Evolutionary conservation across 2,888 invertebrate species (phyloP), one percentile per base, ranked within the genome.

Genomic region (Graphium colonna): DNA sequence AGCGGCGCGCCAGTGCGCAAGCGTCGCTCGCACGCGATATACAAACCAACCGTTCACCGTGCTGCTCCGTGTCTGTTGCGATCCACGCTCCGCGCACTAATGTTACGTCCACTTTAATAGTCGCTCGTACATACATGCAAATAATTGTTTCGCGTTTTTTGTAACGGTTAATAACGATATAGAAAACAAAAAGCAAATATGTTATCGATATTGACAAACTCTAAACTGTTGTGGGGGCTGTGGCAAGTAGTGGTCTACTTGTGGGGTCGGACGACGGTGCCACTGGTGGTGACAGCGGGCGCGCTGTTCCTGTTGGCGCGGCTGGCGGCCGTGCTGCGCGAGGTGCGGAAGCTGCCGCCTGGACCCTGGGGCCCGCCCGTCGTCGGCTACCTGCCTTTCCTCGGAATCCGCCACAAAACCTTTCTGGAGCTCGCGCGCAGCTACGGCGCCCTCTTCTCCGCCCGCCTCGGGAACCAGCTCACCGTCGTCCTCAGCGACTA

Each of bases 301-400:
- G 77, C 77, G 59, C 90, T 83, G 59, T 84, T 90, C 64, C 67
- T 92, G 68, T 75, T 79, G 51, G 84, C 91, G 62, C 69, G 72
- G 57, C 84, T 93, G 71, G 62, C 87, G 61, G 68, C 77, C 60
- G 82, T 90, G 64, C 62, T 92, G 59, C 77, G 75, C 15, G 82
- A 85, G 63, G 64, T 78, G 60, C 79, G 79, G 58, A 79, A 90
- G 61, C 83, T 96, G 63, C 97, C 97, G 0, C 97, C 97, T 0
- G 97, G 97, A 1, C 97, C 97, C 1, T 95, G 95, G 94, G 96
- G 97, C 1, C 86, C 95, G 3, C 97, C 97, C 15, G 88, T 97
- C 49, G 90, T 96, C 52, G 97, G 97, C 57, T 96, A 95, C 73
- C 84, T 97, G 60, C 94, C 95, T 1, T 96, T 95, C 79, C 91